A percentile compares a stretch with the other conserved stretches of the same genome.
Evolutionary conservation across 2,113 vertebrate species (phyloP).

Genomic region (Cololabis saira): DNA sequence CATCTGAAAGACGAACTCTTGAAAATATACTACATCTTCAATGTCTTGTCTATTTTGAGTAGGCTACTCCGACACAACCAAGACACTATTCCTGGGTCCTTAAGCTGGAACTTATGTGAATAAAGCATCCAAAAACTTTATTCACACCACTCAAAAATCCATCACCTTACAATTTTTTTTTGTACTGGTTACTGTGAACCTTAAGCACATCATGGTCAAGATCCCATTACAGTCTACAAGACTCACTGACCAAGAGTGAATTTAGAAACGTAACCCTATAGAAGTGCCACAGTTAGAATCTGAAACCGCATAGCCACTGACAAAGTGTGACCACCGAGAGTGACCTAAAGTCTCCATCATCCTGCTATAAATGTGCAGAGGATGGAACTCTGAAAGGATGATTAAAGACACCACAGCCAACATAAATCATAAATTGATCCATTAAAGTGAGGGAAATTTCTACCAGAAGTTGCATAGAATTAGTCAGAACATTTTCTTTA

Average conservation of each 20-base stretch:
- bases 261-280: slow-evolving; percentile 28
- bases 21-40: slow-evolving; percentile 49
- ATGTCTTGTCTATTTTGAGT: slow-evolving; percentile 60
- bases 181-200: background rate
- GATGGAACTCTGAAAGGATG: slow-evolving; percentile 6
- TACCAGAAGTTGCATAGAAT: too few relatives aligned
- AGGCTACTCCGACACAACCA: slow-evolving; percentile 29
- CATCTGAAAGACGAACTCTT: slow-evolving; percentile 58
- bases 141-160: background rate
- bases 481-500: too few relatives aligned
- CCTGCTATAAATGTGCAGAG: slow-evolving; percentile 23
- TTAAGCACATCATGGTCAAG: background rate
- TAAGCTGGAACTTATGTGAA: slow-evolving; percentile 5
- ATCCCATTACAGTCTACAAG: slow-evolving; percentile 10
- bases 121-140: background rate
- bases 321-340: background rate
- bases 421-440: too few relatives aligned
- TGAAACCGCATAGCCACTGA: slow-evolving; percentile 25
- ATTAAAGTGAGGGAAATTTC: too few relatives aligned
- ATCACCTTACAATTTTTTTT: background rate
- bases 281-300: slow-evolving; percentile 25
- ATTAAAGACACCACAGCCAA: too few relatives aligned
- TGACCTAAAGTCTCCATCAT: slow-evolving; percentile 24
- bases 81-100: slow-evolving; percentile 30
- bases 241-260: slow-evolving; percentile 26